Base-by-base conservation (phyloP, 2,797 vertebrate species). In the Phalanger gymnotis region DNA sequence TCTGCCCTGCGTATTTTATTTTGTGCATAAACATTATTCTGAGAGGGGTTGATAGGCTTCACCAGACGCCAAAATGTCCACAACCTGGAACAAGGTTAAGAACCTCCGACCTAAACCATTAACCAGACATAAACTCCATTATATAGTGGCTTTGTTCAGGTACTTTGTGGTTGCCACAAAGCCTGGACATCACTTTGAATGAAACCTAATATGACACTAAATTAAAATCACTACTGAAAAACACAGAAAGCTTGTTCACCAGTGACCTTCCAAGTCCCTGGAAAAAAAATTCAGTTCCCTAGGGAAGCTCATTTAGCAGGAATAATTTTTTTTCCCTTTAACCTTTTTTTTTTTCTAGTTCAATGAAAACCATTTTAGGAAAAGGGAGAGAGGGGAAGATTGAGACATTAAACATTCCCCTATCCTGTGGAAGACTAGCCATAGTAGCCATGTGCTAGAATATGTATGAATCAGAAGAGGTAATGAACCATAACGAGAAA, bases 401-500 rank as follows among this genome's bases (percentile, higher is more conserved):
- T 61, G 93, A 94, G 91, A 94, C 92, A 53, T 52, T 31, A 53
- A 94, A 81, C 92, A 89, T 25, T 55, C 0, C 12, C 87, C 93
- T 91, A 58, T 94, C 81, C 34, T 66, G 22, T 47, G 51, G 92
- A 91, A 34, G 53, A 56, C 54, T 93, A 57, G 73, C 61, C 54
- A 89, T 56, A 54, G 92, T 30, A 97, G 91, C 94, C 94, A 91
- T 94, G 92, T 0, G 30, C 53, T 56, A n/a, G 40, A 11, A 11
- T 12, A 53, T 53, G 28, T 66, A 66, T 92, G 94, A 28, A 14
- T 13, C 92, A 97, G 94, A 95, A 93, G 94, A 81, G 1, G 5
- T 97, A 96, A 91, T 7, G 16, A 90, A 73, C 19, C n/a, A 90
- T 93, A 81, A 96, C 91, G 12, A 89, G 93, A 95, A 95, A 94